Conservation (phyloP, 2,888 invertebrate species). For the Meandrusa payeni region DNA sequence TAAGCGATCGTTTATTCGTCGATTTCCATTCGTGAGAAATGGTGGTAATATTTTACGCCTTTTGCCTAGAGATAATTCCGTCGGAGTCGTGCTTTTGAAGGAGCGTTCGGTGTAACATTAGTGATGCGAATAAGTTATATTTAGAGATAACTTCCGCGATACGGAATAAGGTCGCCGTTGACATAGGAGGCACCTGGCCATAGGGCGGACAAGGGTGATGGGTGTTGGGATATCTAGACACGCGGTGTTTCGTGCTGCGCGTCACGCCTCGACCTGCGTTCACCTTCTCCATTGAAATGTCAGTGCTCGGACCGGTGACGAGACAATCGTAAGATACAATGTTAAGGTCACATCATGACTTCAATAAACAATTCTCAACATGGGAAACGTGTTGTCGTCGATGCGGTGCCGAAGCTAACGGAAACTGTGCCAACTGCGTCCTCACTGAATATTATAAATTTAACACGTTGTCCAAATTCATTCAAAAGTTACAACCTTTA, state of each 20-base stretch:
- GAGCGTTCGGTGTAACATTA: constrained; percentile 24
- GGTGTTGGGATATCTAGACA: constrained; percentile 39
- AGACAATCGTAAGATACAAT: constrained; percentile 79
- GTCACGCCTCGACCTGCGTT: constrained; percentile 71
- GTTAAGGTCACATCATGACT: constrained; percentile 80
- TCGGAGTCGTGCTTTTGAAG: constrained; percentile 7
- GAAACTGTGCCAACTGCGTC: constrained; percentile 72
- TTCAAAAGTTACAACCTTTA: too few species aligned
- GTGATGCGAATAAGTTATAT: constrained; percentile 32
- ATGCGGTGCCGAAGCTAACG: constrained; percentile 56
- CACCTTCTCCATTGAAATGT: constrained; percentile 79
- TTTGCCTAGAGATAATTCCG: constrained; percentile 18
- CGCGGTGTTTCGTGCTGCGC: constrained; percentile 60
- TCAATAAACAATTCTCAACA: constrained; percentile 78
- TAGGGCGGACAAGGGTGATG: constrained; percentile 26
- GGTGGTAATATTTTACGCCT: constrained; percentile 27
- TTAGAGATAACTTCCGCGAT: constrained; percentile 42
- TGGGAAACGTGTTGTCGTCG: constrained; percentile 72
- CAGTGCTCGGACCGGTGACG: constrained; percentile 73
- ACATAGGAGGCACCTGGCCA: constrained; percentile 27
- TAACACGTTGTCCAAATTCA: too few species aligned
- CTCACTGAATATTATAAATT: constrained; percentile 35
- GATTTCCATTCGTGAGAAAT: constrained; percentile 37
- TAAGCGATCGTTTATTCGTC: constrained; percentile 48
- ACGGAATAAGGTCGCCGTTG: constrained; percentile 40